Percentiles rank a stretch among this genome's conserved stretches.
These are phyloP conservation scores for Anagrus nilaparvatae DNA, from an alignment of 1,140 invertebrate species.

Conservation along the genomic window DNA sequence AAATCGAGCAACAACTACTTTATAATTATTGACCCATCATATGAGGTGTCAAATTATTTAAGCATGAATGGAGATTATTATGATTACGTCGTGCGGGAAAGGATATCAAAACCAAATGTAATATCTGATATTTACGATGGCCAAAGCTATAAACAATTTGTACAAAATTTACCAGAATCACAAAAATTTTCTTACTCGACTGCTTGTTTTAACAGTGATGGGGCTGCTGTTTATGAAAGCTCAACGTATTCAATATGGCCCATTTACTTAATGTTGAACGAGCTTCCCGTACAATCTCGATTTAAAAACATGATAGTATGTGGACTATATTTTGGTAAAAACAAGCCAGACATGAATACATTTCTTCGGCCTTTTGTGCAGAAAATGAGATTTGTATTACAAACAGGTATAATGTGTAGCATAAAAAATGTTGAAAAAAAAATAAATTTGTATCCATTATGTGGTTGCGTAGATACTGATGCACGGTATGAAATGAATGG, in stretches of 20 bases:
- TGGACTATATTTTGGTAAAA: constrained; percentile 14
- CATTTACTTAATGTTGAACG: constrained; percentile 14
- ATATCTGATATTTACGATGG: constrained; percentile 11
- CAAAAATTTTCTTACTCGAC: constrained; percentile 8
- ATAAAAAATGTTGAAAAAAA: neutral
- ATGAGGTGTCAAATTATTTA: too few relatives aligned
- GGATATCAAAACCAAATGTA: neutral
- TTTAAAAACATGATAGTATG: neutral
- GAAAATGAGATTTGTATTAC: constrained; percentile 5
- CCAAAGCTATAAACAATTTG: constrained; percentile 3
- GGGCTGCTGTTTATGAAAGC: constrained; percentile 11
- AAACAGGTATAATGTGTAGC: constrained; percentile 1
- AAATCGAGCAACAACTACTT: too few relatives aligned
- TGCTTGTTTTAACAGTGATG: constrained; percentile 11
- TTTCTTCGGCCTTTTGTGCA: constrained; percentile 11
- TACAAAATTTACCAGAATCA: constrained; percentile 1
- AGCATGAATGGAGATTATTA: constrained; percentile 10
- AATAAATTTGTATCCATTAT: neutral
- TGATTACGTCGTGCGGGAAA: constrained; percentile 2
- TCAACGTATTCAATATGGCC: constrained; percentile 12
- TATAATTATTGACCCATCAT: too few relatives aligned
- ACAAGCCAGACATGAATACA: constrained; percentile 15
- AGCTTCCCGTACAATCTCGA: constrained; percentile 11
- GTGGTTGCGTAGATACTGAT: neutral
- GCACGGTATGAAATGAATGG: constrained; percentile 6